Base-by-base conservation (phyloP, 2,888 invertebrate species). In the Sympetrum striolatum region DNA sequence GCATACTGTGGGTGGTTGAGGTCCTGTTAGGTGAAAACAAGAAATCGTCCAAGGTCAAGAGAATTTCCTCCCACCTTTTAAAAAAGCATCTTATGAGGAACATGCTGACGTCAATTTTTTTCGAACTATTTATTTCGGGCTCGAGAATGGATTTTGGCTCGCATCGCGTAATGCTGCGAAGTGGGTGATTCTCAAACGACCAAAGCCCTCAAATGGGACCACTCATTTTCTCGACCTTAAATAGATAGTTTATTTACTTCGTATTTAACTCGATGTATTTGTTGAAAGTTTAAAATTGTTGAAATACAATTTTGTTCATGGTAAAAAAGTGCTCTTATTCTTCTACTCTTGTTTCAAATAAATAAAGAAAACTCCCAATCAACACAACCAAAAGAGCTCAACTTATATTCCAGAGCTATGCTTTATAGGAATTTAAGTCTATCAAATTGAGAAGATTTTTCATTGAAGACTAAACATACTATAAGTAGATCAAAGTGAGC, bases 231-330 rank as follows among this genome's bases (percentile, higher is more conserved):
- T 48, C 48, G 48, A 48, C 48, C 4, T 48, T 48, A 48, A 48
- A 48, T 48, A 15, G 48, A 48, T 12, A 15, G 48, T 48, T 48
- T 48, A 48, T 48, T 48, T 48, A 48, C 48, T 48, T 48, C 48
- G 48, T 15, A 12, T n/a, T n/a, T 60, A 39, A 60, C 86, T 37
- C 15, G 15, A 58, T 35, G 60, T 39, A 73, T 81, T 44, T 86
- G 86, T 60, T 86, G 86, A 60, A 86, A 37, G 14, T 37, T 14
- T 58, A n/a, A 64, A 86, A 18, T 91, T 53, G 86, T 37, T 86
- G 35, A 64, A 86, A 86, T 86, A 86, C 79, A 82, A 91, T 90
- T 90, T 64, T 91, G 79, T 80, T 64, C 58, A 90, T n/a, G 60
- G 58, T 91, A 91, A 25, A 73, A 31, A 79, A n/a, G 8, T 79